Evolutionary conservation across 2,888 invertebrate genomes (phyloP).

Genomic region (Marronus borbonicus): DNA sequence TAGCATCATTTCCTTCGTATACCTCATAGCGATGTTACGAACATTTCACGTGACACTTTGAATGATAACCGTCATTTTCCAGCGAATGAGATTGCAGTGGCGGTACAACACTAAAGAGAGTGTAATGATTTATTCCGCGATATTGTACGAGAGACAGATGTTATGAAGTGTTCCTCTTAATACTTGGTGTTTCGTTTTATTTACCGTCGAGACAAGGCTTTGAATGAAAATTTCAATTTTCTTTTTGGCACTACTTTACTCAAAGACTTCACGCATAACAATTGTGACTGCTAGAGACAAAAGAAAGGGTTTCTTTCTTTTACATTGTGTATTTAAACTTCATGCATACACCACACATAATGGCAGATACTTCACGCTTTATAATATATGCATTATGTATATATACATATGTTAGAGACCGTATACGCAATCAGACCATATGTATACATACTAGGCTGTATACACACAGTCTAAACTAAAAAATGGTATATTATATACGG

Average conservation of each 20-base stretch:
- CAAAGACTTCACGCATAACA: background rate
- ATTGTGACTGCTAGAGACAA: background rate
- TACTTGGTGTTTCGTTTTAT: conserved; percentile 22
- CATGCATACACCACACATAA: too few relatives aligned
- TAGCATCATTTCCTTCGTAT: conserved; percentile 42
- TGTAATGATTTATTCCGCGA: conserved; percentile 42
- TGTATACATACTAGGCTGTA: too few relatives aligned
- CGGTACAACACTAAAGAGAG: conserved; percentile 35
- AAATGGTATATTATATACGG: too few relatives aligned
- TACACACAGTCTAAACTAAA: too few relatives aligned
- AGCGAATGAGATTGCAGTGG: conserved; percentile 48
- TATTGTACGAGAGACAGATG: conserved; percentile 39
- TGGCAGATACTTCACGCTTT: too few relatives aligned
- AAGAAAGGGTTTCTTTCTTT: too few relatives aligned
- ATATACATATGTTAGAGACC: too few relatives aligned
- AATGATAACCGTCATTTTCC: conserved; percentile 51
- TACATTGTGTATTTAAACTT: too few relatives aligned
- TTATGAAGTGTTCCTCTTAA: conserved; percentile 36
- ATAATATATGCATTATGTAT: too few relatives aligned
- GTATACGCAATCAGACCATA: too few relatives aligned
- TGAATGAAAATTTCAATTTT: conserved; percentile 40
- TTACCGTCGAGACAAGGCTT: conserved; percentile 21
- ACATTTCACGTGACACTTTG: conserved; percentile 51
- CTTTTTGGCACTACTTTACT: background rate
- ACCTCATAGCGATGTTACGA: conserved; percentile 41